These are phyloP conservation scores for Automeris io DNA, from an alignment of 2,888 invertebrate genomes.

Conservation along the genomic window DNA sequence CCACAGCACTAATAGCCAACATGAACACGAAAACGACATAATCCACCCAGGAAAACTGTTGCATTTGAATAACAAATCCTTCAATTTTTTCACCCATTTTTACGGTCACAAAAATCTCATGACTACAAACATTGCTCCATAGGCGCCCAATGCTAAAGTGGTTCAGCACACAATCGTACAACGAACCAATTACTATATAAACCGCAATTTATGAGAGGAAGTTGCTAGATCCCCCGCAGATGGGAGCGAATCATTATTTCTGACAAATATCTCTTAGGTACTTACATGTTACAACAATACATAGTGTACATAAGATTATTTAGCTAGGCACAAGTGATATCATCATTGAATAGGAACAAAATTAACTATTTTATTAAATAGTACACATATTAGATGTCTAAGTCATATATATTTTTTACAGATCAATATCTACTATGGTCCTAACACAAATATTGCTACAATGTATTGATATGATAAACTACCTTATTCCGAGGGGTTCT, in stretches of 20 bases:
- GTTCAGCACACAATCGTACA: conserved; percentile 64
- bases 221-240: conserved; percentile 68
- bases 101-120: conserved; percentile 2
- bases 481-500: no score
- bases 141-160: conserved; percentile 46
- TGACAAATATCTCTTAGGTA: conserved; percentile 32
- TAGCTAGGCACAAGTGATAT: no score
- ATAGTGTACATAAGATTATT: no score
- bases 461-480: no score
- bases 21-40: conserved; percentile 87
- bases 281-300: no score
- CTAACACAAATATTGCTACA: no score
- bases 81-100: conserved; percentile 58
- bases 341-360: no score
- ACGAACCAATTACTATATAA: conserved; percentile 75
- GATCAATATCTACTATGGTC: no score
- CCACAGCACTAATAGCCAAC: conserved; percentile 84
- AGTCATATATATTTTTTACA: no score
- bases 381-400: no score
- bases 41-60: conserved; percentile 83
- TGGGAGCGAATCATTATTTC: conserved; percentile 52
- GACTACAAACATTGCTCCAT: conserved; percentile 17
- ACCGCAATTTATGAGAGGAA: conserved; percentile 76
- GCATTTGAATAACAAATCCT: conserved; percentile 72
- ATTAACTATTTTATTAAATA: no score